phyloP scores from a whole-genome alignment of 2,888 invertebrate species.

The Autographa gamma region DNA sequence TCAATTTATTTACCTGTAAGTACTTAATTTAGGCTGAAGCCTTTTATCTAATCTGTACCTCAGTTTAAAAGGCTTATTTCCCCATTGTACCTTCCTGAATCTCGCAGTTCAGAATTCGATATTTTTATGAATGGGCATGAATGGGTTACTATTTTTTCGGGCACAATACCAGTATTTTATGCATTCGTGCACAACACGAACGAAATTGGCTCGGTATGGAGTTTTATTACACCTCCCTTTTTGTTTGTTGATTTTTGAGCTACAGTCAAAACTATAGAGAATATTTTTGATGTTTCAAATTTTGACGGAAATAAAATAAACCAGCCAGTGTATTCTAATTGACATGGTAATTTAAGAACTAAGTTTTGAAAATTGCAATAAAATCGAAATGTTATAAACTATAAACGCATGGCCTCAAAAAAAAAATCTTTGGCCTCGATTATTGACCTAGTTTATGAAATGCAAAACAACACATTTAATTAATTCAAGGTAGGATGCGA shows the following conservation, averaged over 20 bases:
- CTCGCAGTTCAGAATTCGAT: not conserved
- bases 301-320: not conserved
- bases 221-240: conserved; percentile 11
- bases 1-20: too few species aligned
- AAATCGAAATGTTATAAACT: too few species aligned
- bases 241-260: not conserved
- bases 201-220: not conserved
- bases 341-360: not conserved
- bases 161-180: conserved; percentile 17
- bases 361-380: not conserved
- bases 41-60: too few species aligned
- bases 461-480: too few species aligned
- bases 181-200: not conserved
- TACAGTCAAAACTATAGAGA: not conserved
- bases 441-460: too few species aligned
- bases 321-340: not conserved
- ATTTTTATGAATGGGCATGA: not conserved
- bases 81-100: not conserved
- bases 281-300: not conserved
- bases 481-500: too few species aligned
- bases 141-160: conserved; percentile 20
- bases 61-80: not conserved
- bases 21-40: too few species aligned
- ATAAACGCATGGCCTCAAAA: too few species aligned
- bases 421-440: too few species aligned